Conservation (phyloP, 2,888 invertebrate species). For the Entomobrya multifasciata region DNA sequence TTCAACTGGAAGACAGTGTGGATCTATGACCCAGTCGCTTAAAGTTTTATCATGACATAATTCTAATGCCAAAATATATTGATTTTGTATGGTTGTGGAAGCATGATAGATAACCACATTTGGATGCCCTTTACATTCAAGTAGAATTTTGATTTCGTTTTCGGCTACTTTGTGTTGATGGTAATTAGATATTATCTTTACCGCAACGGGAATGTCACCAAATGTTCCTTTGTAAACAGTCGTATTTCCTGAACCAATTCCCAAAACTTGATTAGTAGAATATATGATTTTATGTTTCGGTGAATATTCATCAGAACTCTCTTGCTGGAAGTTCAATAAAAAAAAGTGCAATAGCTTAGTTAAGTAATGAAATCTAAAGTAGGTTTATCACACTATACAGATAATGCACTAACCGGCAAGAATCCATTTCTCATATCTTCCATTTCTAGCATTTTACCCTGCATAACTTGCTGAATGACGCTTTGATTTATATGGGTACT, state of each 20-base stretch:
- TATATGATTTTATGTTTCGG: not conserved
- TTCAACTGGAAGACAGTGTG: not conserved
- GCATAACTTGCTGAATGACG: too few relatives aligned
- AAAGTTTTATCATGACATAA: not conserved
- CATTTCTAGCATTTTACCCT: too few relatives aligned
- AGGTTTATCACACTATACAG: too few relatives aligned
- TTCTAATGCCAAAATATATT: not conserved
- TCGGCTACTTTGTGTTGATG: not conserved
- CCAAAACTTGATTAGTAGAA: not conserved
- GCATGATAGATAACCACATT: not conserved
- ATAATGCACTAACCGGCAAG: too few relatives aligned
- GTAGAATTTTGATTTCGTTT: not conserved
- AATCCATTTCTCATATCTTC: too few relatives aligned
- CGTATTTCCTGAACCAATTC: not conserved
- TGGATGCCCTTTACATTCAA: not conserved
- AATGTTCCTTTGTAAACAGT: not conserved
- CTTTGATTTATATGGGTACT: too few relatives aligned
- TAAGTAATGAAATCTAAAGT: too few relatives aligned
- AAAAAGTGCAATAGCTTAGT: too few relatives aligned
- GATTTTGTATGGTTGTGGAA: not conserved
- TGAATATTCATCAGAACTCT: too few relatives aligned
- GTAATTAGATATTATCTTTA: not conserved
- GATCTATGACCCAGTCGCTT: not conserved
- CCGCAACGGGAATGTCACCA: not conserved
- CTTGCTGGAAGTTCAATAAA: too few relatives aligned